These are phyloP conservation scores for Copidosoma aretas DNA, from an alignment of 2,888 invertebrate genomes.

Conservation along the genomic window DNA sequence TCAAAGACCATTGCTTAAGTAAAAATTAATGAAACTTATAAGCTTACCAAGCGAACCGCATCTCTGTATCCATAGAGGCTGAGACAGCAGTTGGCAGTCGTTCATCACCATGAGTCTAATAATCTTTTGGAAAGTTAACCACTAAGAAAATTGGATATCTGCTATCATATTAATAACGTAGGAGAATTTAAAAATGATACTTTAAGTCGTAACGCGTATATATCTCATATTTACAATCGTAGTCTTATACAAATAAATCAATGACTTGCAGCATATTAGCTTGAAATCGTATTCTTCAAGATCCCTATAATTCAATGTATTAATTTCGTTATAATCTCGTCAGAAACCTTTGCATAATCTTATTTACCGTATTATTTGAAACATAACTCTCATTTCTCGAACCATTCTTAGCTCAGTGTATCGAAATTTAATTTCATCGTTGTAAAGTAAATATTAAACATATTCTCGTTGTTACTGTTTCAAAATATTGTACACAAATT, in stretches of 20 bases:
- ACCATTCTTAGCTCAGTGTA: not conserved
- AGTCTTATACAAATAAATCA: conserved; percentile 33
- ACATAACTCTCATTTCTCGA: conserved; percentile 7
- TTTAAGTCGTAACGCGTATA: conserved; percentile 4
- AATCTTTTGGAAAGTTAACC: too few relatives aligned
- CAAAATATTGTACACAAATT: not conserved
- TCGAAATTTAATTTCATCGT: too few relatives aligned
- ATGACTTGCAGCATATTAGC: conserved; percentile 7
- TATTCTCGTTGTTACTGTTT: not conserved
- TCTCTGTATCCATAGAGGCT: too few relatives aligned
- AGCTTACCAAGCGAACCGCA: too few relatives aligned
- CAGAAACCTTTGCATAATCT: conserved; percentile 12
- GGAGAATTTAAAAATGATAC: not conserved
- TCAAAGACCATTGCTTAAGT: too few relatives aligned
- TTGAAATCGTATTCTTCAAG: conserved; percentile 4
- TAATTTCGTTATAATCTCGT: not conserved
- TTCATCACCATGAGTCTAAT: too few relatives aligned
- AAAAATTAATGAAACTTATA: too few relatives aligned
- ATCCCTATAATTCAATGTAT: conserved; percentile 1
- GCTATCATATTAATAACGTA: too few relatives aligned
- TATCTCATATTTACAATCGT: conserved; percentile 34
- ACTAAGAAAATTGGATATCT: too few relatives aligned
- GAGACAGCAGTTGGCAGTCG: too few relatives aligned
- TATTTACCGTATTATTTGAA: conserved; percentile 13
- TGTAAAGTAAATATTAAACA: not conserved